Evolutionary conservation across 2,888 invertebrate species (phyloP).

Genomic region (Lithophane semibrunnea): DNA sequence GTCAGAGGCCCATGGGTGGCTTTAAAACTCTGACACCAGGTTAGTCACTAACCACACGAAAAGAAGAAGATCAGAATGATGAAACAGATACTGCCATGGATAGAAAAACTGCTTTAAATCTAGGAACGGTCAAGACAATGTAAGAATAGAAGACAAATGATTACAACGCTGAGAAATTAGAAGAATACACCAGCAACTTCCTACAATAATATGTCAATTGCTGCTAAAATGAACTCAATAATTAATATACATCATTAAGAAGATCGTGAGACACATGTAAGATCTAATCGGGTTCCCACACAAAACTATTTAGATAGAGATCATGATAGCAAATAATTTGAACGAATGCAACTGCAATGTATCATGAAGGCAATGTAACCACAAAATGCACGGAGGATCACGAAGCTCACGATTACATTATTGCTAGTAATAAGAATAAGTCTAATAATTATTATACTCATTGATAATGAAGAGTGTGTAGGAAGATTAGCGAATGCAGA

Average conservation of each 20-base stretch:
- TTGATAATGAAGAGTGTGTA: no score
- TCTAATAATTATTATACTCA: no score
- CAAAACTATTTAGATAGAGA: slow-evolving; percentile 37
- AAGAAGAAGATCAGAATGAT: not conserved
- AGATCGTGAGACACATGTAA: slow-evolving; percentile 57
- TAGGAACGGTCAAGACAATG: not conserved
- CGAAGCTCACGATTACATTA: slow-evolving; percentile 56
- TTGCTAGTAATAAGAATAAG: no score
- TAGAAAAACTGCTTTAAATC: not conserved
- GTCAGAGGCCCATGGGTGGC: no score
- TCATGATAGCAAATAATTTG: slow-evolving; percentile 49
- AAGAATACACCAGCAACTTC: not conserved
- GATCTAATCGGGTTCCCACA: slow-evolving; percentile 49
- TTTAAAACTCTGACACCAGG: no score
- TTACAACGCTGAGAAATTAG: not conserved
- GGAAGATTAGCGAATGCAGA: no score
- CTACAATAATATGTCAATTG: not conserved
- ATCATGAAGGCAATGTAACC: slow-evolving; percentile 73
- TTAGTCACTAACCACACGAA: no score
- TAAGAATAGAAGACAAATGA: not conserved
- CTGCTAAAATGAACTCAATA: slow-evolving; percentile 17
- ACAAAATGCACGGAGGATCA: slow-evolving; percentile 73
- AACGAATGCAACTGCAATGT: slow-evolving; percentile 41
- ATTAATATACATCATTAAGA: slow-evolving; percentile 39
- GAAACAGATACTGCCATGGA: not conserved